These are phyloP conservation scores for Conger conger DNA, from an alignment of 2,113 vertebrate genomes.

Conservation along the genomic window DNA sequence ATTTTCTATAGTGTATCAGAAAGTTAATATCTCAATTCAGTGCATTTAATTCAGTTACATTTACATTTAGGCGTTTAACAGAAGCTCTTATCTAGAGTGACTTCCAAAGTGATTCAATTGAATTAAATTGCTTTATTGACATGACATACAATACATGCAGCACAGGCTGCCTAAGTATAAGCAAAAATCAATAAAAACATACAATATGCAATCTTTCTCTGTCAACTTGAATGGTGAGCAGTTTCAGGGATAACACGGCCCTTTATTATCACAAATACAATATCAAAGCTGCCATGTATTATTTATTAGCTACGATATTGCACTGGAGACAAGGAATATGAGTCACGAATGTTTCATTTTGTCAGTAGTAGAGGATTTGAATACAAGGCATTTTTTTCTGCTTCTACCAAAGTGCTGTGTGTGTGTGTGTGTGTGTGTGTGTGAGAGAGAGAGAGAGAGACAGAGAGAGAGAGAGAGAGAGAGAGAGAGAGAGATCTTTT, in stretches of 20 bases:
- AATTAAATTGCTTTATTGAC: neutral
- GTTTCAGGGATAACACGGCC: neutral
- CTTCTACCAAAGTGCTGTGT: too few relatives aligned
- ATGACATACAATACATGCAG: neutral
- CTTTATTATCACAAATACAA: slow-evolving; percentile 37
- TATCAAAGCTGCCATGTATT: slow-evolving; percentile 53
- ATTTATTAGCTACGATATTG: slow-evolving; percentile 53
- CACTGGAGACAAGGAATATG: slow-evolving; percentile 43
- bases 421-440: too few relatives aligned
- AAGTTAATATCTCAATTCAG: slow-evolving; percentile 4
- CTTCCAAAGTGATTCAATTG: too few relatives aligned
- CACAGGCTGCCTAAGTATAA: neutral
- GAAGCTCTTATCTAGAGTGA: too few relatives aligned
- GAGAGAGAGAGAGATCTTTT: neutral
- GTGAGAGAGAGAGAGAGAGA: too few relatives aligned
- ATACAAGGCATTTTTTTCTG: slow-evolving; percentile 5
- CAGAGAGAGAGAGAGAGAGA: neutral
- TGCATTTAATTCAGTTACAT: too few relatives aligned
- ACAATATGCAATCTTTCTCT: neutral
- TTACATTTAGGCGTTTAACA: too few relatives aligned
- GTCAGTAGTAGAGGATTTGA: slow-evolving; percentile 32
- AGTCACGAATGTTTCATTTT: slow-evolving; percentile 49
- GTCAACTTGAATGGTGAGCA: neutral
- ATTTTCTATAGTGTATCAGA: neutral
- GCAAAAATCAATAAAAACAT: neutral